Percentiles rank a stretch among this genome's conserved stretches.
These are phyloP conservation scores for Chaetorhynchus papuensis DNA, from an alignment of 2,113 vertebrate genomes.

Conservation along the genomic window DNA sequence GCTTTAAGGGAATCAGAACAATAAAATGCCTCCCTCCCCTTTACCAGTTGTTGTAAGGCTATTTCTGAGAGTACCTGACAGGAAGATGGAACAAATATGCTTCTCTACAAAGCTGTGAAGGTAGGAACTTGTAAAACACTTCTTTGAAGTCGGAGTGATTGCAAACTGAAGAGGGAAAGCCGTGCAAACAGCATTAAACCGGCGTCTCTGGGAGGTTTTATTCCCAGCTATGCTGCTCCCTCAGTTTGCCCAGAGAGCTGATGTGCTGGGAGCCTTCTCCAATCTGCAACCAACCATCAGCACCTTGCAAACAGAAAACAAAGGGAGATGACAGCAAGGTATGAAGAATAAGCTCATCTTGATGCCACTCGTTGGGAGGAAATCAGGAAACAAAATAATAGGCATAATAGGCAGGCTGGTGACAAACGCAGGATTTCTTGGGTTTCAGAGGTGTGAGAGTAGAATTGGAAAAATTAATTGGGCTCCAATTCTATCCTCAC, in stretches of 20 bases:
- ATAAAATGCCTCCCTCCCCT: background rate
- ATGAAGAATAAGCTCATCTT: background rate
- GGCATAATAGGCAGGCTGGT: background rate
- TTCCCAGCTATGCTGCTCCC: background rate
- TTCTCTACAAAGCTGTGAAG: background rate
- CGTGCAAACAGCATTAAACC: background rate
- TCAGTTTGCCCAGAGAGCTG: background rate
- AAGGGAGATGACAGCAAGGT: background rate
- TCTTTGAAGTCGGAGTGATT: background rate
- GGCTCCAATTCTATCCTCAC: background rate
- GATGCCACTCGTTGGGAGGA: background rate
- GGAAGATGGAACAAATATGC: background rate
- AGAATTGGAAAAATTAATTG: constrained; percentile 41
- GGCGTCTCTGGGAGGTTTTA: background rate
- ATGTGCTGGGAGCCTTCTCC: background rate
- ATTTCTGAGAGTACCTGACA: background rate
- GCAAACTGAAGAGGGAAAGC: background rate
- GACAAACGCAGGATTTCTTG: background rate
- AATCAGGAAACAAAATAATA: background rate
- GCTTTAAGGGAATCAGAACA: background rate
- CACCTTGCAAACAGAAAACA: background rate
- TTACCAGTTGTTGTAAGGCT: background rate
- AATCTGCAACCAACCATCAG: background rate
- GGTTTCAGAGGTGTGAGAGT: background rate
- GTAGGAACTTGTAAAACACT: background rate